Evolutionary conservation across 2,113 vertebrate species (phyloP).

Genomic region (Myanophis thanlyinensis): DNA sequence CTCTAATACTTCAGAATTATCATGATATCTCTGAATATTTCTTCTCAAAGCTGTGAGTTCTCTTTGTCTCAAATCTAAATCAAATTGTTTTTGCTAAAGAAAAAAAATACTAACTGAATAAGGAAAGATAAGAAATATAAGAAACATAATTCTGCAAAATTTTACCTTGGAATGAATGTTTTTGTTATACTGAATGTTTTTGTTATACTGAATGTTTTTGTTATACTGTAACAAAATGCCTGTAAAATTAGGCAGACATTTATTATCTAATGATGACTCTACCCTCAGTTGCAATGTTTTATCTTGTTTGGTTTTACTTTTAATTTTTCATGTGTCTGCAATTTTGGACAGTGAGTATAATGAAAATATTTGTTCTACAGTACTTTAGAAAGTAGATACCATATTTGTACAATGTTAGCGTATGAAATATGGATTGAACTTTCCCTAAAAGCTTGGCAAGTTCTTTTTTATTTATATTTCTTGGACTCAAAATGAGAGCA

Average conservation of each 20-base stretch:
- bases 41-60: neutral
- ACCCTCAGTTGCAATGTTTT: neutral
- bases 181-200: neutral
- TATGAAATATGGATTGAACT: neutral
- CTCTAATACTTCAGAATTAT: neutral
- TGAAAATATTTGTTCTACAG: neutral
- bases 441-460: neutral
- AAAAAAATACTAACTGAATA: neutral
- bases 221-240: too few relatives aligned
- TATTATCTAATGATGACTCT: neutral
- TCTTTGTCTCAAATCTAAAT: neutral
- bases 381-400: neutral
- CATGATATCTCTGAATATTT: neutral
- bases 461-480: neutral
- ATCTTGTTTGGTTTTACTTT: neutral
- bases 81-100: neutral
- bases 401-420: neutral
- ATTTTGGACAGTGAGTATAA: neutral
- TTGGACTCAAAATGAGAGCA: slow-evolving; percentile 12
- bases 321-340: neutral
- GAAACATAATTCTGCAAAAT: neutral
- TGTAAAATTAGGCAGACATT: neutral
- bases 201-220: neutral
- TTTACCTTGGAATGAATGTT: neutral
- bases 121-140: neutral